A percentile compares a stretch with the other conserved stretches of the same genome.
These are phyloP conservation scores for Notiomystis cincta DNA, from an alignment of 2,113 vertebrate species.

Conservation along the genomic window DNA sequence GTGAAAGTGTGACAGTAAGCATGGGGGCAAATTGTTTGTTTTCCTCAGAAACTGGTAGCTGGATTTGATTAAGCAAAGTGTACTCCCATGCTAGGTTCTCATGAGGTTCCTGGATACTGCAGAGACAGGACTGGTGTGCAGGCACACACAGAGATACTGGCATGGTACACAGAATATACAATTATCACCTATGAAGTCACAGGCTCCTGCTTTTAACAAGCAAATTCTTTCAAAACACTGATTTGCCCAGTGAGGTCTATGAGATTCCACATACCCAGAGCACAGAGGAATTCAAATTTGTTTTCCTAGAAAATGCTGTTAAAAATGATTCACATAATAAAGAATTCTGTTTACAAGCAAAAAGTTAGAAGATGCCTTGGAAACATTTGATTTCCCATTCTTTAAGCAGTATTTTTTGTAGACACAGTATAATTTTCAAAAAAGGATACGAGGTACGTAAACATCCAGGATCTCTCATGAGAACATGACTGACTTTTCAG, in stretches of 20 bases:
- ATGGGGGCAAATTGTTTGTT: background rate
- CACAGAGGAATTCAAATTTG: background rate
- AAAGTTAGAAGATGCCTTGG: background rate
- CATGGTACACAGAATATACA: background rate
- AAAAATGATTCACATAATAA: background rate
- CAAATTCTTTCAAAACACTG: background rate
- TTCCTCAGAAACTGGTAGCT: background rate
- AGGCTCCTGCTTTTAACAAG: background rate
- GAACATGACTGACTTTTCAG: background rate
- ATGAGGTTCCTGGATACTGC: background rate
- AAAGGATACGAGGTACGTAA: background rate
- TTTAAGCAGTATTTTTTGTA: background rate
- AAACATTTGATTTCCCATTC: background rate
- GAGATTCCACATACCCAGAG: background rate
- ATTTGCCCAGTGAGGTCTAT: background rate
- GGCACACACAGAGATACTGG: background rate
- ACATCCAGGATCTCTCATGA: background rate
- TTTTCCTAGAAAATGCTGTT: background rate
- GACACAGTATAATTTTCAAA: background rate
- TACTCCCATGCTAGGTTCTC: background rate
- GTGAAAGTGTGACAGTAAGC: constrained; percentile 4
- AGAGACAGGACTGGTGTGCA: background rate
- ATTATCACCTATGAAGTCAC: background rate
- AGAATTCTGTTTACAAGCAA: constrained; percentile 3
- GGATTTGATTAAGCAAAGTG: background rate